These are phyloP conservation scores for Emydoidea blandingii DNA, from an alignment of 2,797 vertebrate genomes.

Conservation along the genomic window DNA sequence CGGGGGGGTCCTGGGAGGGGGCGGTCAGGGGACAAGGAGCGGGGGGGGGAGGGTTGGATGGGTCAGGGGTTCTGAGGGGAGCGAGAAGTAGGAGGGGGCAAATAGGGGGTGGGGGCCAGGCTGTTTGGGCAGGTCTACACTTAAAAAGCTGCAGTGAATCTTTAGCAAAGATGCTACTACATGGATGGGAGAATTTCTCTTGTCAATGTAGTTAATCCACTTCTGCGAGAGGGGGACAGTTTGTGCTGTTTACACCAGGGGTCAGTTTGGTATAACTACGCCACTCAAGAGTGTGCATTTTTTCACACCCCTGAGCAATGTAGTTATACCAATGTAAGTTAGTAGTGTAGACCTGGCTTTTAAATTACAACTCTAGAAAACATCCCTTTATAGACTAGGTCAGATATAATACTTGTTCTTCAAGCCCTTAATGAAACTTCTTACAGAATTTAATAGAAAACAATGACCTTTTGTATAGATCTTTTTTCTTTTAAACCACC, in stretches of 20 bases:
- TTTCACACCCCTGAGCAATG: neutral
- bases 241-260: no score
- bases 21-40: no score
- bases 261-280: neutral
- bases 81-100: no score
- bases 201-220: neutral
- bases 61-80: no score
- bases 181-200: neutral
- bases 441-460: neutral
- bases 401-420: neutral
- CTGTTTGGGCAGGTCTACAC: neutral
- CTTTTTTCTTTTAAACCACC: neutral
- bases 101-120: no score
- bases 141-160: neutral
- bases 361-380: neutral
- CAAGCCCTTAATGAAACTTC: neutral
- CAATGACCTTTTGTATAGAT: neutral
- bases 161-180: neutral
- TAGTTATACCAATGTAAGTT: no score
- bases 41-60: no score
- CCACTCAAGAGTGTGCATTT: neutral
- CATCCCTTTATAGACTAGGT: neutral
- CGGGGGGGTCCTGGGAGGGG: no score
- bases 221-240: neutral
- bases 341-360: neutral